Conservation (phyloP, 2,113 vertebrate genomes). For the Probosciger aterrimus region DNA sequence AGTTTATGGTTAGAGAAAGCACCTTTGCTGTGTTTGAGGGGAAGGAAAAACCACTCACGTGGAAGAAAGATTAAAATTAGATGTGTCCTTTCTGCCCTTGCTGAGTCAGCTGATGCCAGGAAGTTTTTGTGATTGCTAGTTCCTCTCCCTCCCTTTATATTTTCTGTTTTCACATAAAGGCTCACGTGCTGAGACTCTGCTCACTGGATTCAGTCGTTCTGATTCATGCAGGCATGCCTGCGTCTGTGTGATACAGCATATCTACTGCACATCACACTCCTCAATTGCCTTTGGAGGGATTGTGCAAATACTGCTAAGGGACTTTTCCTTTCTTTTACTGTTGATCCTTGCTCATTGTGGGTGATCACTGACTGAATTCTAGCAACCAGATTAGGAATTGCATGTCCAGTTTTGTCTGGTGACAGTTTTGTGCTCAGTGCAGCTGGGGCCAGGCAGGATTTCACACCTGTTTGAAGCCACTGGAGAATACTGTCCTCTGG, state of each 20-base stretch:
- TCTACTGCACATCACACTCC: constrained; percentile 27
- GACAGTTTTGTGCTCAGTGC: background rate
- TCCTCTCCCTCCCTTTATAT: constrained; percentile 7
- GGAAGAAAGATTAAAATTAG: constrained; percentile 6
- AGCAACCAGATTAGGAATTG: background rate
- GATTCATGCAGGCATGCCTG: constrained; percentile 20
- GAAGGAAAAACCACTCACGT: background rate
- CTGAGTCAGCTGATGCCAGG: background rate
- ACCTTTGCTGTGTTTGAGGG: background rate
- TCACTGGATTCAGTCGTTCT: background rate
- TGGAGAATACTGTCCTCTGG: background rate
- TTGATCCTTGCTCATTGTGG: background rate
- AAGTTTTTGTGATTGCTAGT: constrained; percentile 30
- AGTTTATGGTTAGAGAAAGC: background rate
- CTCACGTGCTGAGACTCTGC: background rate
- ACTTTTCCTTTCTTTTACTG: background rate
- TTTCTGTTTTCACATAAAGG: constrained; percentile 7
- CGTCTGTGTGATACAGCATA: background rate
- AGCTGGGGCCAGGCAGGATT: background rate
- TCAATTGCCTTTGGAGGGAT: background rate
- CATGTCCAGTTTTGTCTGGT: background rate
- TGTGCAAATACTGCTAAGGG: background rate
- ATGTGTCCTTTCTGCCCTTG: background rate
- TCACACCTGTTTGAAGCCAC: constrained; percentile 16
- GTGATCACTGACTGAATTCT: background rate